A percentile compares a stretch with the other conserved stretches of the same genome.
Conservation (phyloP, 2,113 vertebrate genomes). For the Sclerurus mexicanus region DNA sequence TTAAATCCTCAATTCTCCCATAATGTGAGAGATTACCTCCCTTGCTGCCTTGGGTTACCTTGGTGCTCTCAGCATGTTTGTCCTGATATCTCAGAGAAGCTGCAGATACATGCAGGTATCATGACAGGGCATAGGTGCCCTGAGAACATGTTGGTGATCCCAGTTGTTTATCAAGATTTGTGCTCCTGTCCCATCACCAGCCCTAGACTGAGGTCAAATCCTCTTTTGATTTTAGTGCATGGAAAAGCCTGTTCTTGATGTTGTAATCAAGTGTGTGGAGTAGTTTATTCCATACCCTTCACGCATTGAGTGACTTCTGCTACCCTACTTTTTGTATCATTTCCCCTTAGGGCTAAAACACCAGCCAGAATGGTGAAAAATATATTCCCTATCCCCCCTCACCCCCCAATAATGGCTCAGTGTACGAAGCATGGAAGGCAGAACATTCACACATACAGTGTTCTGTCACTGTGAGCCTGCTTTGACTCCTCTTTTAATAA, state of each 20-base stretch:
- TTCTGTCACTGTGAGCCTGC: neutral
- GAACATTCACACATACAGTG: neutral
- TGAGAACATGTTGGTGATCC: neutral
- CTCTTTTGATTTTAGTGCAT: neutral
- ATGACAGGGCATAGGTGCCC: neutral
- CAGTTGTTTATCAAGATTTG: neutral
- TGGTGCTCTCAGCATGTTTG: neutral
- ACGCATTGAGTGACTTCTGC: neutral
- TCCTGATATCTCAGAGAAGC: neutral
- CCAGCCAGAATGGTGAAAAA: slow-evolving; percentile 48
- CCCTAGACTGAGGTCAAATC: neutral
- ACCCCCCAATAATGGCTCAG: neutral
- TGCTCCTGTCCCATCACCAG: neutral
- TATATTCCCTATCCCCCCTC: neutral
- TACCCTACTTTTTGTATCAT: slow-evolving; percentile 71
- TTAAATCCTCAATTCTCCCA: neutral
- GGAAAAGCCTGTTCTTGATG: neutral
- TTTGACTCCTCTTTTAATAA: neutral
- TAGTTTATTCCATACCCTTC: slow-evolving; percentile 17
- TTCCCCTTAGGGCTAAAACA: slow-evolving; percentile 74
- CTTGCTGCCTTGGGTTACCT: neutral
- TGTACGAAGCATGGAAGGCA: neutral
- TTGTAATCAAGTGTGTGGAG: neutral
- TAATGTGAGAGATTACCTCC: neutral
- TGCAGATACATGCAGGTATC: neutral